phyloP scores from a whole-genome alignment of 1,140 invertebrate genomes.

The Tetraneura akinire region DNA sequence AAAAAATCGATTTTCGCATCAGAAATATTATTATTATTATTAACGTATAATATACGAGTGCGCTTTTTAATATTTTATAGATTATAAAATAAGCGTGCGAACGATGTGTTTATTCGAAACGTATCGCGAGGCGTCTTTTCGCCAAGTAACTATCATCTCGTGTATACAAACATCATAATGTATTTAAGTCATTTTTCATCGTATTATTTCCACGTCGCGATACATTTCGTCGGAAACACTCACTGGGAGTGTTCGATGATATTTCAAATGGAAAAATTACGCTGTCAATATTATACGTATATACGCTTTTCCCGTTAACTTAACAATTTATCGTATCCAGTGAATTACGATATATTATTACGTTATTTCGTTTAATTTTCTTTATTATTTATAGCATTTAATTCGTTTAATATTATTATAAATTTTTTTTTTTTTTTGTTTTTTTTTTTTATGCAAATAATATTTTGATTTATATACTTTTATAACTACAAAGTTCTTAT shows the following conservation, averaged over 20 bases:
- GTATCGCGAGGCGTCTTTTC: background rate
- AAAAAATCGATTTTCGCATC: too few species aligned
- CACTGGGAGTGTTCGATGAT: background rate
- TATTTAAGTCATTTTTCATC: conserved; percentile 16
- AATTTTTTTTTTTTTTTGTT: background rate
- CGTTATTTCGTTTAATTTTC: too few species aligned
- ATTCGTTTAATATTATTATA: conserved; percentile 6
- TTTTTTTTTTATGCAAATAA: background rate
- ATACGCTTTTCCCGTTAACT: background rate
- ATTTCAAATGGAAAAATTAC: conserved; percentile 16
- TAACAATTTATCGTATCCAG: background rate
- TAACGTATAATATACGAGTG: too few species aligned
- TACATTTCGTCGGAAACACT: conserved; percentile 9
- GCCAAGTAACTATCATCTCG: conserved; percentile 2
- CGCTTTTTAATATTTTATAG: too few species aligned
- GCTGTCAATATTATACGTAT: conserved; percentile 21
- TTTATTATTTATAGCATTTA: too few species aligned
- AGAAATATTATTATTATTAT: too few species aligned
- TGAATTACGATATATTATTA: too few species aligned
- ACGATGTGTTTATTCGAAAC: background rate
- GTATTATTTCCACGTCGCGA: conserved; percentile 20
- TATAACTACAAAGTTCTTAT: too few species aligned
- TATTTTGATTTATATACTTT: too few species aligned
- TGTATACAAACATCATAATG: background rate
- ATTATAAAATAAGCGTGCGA: too few species aligned